Evolutionary conservation across 2,888 invertebrate species (phyloP).

Genomic region (Apoda limacodes): DNA sequence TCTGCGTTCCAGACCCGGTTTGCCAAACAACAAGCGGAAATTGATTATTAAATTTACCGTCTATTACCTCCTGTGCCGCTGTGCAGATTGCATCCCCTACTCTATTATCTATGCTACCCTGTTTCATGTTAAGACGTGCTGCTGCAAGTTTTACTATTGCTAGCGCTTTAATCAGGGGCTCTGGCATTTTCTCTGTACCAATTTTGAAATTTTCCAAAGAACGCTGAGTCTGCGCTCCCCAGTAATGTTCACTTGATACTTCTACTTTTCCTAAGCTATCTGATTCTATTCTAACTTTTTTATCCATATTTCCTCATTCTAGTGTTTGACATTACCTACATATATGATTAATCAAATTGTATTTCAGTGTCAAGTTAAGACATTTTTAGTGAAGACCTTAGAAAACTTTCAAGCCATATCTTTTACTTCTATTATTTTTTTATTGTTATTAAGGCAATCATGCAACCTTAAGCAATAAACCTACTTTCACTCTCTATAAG

Average conservation of each 20-base stretch:
- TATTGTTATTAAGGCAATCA: too few relatives aligned
- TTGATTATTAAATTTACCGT: background rate
- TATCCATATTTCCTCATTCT: too few relatives aligned
- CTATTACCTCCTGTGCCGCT: background rate
- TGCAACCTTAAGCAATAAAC: too few relatives aligned
- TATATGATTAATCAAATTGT: too few relatives aligned
- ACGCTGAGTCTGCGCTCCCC: background rate
- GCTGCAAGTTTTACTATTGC: background rate
- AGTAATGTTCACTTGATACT: background rate
- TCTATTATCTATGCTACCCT: background rate
- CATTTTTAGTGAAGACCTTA: too few relatives aligned
- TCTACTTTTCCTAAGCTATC: too few relatives aligned
- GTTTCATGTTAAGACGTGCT: background rate
- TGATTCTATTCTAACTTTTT: too few relatives aligned
- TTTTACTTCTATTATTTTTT: too few relatives aligned
- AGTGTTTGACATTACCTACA: too few relatives aligned
- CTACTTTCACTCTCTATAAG: too few relatives aligned
- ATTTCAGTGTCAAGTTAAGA: too few relatives aligned
- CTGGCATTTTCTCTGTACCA: background rate
- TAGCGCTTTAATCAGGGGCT: background rate
- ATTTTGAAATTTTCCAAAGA: background rate
- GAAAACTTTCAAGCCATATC: too few relatives aligned
- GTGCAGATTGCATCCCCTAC: background rate
- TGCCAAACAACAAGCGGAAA: slow-evolving; percentile 3
- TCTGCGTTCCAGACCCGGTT: slow-evolving; percentile 3